Evolutionary conservation across 2,113 vertebrate species (phyloP).

Genomic region (Trematocara variabile): DNA sequence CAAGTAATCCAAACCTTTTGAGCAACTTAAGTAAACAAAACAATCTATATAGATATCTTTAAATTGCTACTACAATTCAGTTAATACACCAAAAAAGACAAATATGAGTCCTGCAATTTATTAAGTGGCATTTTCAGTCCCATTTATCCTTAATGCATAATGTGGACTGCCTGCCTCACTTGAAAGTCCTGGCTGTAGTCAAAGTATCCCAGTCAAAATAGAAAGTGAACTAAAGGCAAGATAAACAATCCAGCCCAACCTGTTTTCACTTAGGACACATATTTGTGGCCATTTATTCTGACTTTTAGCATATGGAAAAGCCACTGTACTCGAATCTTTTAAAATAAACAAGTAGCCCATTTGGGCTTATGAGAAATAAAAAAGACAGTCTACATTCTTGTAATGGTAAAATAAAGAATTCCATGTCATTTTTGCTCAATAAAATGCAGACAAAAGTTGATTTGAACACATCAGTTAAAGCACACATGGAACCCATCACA

Average conservation of each 20-base stretch:
- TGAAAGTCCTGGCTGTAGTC: constrained; percentile 26
- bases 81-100: not conserved
- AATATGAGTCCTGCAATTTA: not conserved
- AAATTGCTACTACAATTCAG: not conserved
- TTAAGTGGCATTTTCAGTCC: not conserved
- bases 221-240: constrained; percentile 41
- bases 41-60: not conserved
- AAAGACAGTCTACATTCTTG: not conserved
- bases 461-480: constrained; percentile 19
- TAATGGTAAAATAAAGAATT: constrained; percentile 16
- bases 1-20: constrained; percentile 5
- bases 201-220: constrained; percentile 54
- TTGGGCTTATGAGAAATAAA: constrained; percentile 1
- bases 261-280: constrained; percentile 59
- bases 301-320: constrained; percentile 21
- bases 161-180: constrained; percentile 1
- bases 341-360: not conserved
- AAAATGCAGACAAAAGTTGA: constrained; percentile 4
- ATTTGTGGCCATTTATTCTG: constrained; percentile 57
- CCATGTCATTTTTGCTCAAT: constrained; percentile 20
- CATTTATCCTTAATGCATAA: constrained; percentile 46
- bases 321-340: constrained; percentile 35
- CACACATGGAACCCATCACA: constrained; percentile 25
- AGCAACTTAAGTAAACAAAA: not conserved
- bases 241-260: constrained; percentile 44